Evolutionary conservation across 1,140 invertebrate species (phyloP), one percentile per base, ranked within the genome.

Genomic region (Megalonaias nervosa): DNA sequence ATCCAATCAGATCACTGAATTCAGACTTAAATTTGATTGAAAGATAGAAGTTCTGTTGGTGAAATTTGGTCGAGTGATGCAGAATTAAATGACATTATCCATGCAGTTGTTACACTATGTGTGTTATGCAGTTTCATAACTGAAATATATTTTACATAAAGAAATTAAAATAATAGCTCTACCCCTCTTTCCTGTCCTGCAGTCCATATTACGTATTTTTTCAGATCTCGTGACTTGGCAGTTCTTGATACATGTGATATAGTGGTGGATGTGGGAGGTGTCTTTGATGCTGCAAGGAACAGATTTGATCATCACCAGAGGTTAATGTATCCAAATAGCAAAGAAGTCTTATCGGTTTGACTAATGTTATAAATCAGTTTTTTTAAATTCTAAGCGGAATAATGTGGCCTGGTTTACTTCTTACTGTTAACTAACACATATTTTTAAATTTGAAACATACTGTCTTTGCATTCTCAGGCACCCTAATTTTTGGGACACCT

Each of bases 281-380:
- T 94, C 21, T 99, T 95, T 91, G 93, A 99, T 92, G 94, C 94
- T 67, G 88, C 90, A 3, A 94, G 87, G 66, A 92, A 95, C 77
- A 93, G 95, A 84, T 99, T 95, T 91, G 98, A 99, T 91, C 98
- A 99, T 92, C 98, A 99, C 90, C 98, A 99, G 91, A 94, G 94
- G 91, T 89, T 72, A 65, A 59, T n/a, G 56, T 74, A 31, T 26
- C n/a, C 14, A 61, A 11, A 48, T 48, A 48, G 38, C 38, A 48
- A 48, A 48, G 38, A 48, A 48, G 38, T 11, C 38, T 48, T 48
- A 48, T 48, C 38, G 9, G 5, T 48, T 48, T 48, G 6, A 6
- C 38, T 48, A 48, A 1, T 11, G 6, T 11, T 48, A 31, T 31
- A 31, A 4, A 31, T 31, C 2, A 31, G 26, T 31, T 31, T 31